phyloP scores from a whole-genome alignment of 2,797 vertebrate genomes.

The Pseudotriccus pelzelni region DNA sequence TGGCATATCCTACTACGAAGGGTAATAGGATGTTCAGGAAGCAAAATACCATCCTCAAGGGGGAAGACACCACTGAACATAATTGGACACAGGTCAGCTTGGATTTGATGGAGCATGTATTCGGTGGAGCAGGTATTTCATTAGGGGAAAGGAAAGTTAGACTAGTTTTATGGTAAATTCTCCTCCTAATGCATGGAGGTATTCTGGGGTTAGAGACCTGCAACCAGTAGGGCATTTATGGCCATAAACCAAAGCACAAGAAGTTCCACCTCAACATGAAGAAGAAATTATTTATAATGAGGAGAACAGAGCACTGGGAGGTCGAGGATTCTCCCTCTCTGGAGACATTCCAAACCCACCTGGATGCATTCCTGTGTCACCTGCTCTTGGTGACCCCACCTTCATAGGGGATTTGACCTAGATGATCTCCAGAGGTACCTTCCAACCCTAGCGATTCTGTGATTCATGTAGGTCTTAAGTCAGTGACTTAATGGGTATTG shows the following conservation, averaged over 20 bases:
- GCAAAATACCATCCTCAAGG: background rate
- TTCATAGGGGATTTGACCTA: background rate
- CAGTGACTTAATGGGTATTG: background rate
- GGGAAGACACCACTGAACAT: background rate
- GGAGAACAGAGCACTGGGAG: background rate
- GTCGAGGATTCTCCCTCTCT: background rate
- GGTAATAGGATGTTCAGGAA: background rate
- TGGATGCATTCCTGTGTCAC: rapidly evolving
- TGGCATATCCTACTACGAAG: background rate
- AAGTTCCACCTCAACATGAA: background rate
- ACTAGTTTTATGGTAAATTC: background rate
- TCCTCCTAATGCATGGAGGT: background rate
- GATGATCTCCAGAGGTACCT: background rate
- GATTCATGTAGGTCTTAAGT: background rate
- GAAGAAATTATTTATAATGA: background rate
- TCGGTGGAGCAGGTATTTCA: background rate
- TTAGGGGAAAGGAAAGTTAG: background rate
- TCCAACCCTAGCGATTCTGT: background rate
- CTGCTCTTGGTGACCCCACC: background rate
- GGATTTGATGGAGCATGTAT: background rate
- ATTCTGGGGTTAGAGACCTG: background rate
- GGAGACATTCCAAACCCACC: background rate
- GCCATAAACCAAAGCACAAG: background rate
- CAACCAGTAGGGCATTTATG: background rate
- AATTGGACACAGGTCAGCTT: background rate